Base-by-base conservation (phyloP, 37 sponge, comb jelly and placozoan species). In the Cladorhizidae sp. region DNA sequence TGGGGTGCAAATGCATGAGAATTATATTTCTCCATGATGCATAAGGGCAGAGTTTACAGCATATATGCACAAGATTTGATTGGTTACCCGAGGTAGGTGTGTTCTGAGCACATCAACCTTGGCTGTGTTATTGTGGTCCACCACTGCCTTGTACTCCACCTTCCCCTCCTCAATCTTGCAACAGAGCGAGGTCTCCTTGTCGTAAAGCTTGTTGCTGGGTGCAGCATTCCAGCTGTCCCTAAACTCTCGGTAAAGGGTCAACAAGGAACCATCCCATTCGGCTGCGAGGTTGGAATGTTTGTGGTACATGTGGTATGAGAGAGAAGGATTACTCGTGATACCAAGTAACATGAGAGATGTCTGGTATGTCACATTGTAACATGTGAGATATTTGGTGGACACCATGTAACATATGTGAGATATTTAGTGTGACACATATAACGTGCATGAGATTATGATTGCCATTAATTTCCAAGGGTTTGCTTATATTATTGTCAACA, bases 201-300 rank as follows among this genome's bases (percentile, higher is more conserved):
- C 91, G 35, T 82, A 78, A 36, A 85, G 65, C 40, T 90, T 90
- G 42, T 78, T 77, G n/a, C 91, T 83, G 0, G 87, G 70, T 0
- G 64, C 36, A 2, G 86, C 80, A 5, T 63, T 62, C 91, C 91
- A 90, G 35, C 26, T 31, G 26, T 77, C 87, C 0, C 87, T 83
- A 36, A 54, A 52, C 71, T 90, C 91, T 1, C 40, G 57, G 62
- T 86, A 77, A n/a, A 91, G 41, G n/a, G 64, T 65, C 57, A 83
- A 12, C 31, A 87, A 57, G 14, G 45, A 45, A 0, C 61, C 72
- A 67, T 86, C 92, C 92, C 88, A 91, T 59, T 87, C 92, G 6
- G 81, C 74, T 50, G 67, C 15, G 12, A 22, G n/a, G 23, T 79
- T 85, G 69, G 32, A 29, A 58, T 25, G 49, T 45, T 45, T 45